A percentile compares a stretch with the other conserved stretches of the same genome.
Evolutionary conservation across 2,113 vertebrate species (phyloP).

Genomic region (Vidua chalybeata): DNA sequence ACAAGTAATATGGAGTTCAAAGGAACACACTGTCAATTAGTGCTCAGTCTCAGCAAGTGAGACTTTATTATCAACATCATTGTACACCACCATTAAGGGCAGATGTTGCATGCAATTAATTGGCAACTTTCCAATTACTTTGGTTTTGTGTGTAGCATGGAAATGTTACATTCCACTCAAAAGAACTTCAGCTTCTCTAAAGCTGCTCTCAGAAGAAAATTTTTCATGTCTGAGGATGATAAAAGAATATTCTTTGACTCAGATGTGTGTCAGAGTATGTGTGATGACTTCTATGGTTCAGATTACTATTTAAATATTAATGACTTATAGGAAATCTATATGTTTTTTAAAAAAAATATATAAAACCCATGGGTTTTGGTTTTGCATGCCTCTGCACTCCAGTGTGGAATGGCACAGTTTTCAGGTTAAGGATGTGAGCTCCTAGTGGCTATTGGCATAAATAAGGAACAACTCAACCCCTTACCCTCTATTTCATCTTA

Average conservation of each 20-base stretch:
- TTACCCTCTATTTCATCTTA: neutral
- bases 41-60: neutral
- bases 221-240: neutral
- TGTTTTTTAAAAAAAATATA: neutral
- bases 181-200: neutral
- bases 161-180: neutral
- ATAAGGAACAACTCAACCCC: neutral
- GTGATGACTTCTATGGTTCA: neutral
- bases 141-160: neutral
- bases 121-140: neutral
- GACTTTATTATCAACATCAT: neutral
- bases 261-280: neutral
- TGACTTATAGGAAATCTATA: neutral
- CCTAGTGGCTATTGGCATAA: neutral
- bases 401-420: neutral
- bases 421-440: neutral
- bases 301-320: conserved; percentile 26
- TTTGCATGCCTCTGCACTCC: neutral
- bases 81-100: neutral
- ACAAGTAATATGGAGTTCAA: neutral
- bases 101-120: neutral
- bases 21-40: neutral
- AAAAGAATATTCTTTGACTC: neutral
- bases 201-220: neutral
- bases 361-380: neutral